Evolutionary conservation across 2,888 invertebrate genomes (phyloP).

Genomic region (Cybosia mesomella): DNA sequence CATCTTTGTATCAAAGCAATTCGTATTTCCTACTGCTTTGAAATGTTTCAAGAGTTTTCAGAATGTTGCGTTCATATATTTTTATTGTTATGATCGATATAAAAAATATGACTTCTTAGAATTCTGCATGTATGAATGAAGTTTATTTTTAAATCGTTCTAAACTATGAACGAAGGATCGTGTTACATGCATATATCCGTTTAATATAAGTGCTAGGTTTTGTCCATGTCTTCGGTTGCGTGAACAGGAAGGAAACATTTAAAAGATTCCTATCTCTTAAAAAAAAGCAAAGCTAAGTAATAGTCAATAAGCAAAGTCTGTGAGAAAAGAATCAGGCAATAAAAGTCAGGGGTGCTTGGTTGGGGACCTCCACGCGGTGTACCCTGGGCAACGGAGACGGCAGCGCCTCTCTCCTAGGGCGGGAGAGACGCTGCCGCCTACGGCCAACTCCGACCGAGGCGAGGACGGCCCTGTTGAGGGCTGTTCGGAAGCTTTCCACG

Average conservation of each 20-base stretch:
- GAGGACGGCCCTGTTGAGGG: too few species aligned
- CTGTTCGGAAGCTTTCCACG: too few species aligned
- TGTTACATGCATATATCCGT: slow-evolving; percentile 12
- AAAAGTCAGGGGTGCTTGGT: too few species aligned
- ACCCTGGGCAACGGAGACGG: too few species aligned
- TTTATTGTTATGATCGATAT: slow-evolving; percentile 46
- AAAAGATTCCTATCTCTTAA: not conserved
- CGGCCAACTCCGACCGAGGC: too few species aligned
- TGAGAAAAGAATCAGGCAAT: too few species aligned
- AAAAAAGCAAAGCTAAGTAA: too few species aligned
- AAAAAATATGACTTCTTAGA: slow-evolving; percentile 44
- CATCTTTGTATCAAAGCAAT: slow-evolving; percentile 14
- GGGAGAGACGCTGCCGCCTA: too few species aligned
- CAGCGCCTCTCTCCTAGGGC: too few species aligned
- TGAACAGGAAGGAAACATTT: not conserved
- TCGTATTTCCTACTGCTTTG: slow-evolving; percentile 16
- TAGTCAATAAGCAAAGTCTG: too few species aligned
- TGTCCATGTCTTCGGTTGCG: not conserved
- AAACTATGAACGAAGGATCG: slow-evolving; percentile 9
- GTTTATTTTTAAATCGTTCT: slow-evolving; percentile 27
- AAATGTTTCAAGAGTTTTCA: slow-evolving; percentile 22
- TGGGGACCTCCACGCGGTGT: too few species aligned
- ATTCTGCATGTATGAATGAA: slow-evolving; percentile 31
- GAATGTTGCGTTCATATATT: slow-evolving; percentile 25
- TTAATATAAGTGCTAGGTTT: not conserved